Evolutionary conservation across 1,140 invertebrate species (phyloP), one percentile per base, ranked within the genome.

Genomic region (Palaemon carinicauda): DNA sequence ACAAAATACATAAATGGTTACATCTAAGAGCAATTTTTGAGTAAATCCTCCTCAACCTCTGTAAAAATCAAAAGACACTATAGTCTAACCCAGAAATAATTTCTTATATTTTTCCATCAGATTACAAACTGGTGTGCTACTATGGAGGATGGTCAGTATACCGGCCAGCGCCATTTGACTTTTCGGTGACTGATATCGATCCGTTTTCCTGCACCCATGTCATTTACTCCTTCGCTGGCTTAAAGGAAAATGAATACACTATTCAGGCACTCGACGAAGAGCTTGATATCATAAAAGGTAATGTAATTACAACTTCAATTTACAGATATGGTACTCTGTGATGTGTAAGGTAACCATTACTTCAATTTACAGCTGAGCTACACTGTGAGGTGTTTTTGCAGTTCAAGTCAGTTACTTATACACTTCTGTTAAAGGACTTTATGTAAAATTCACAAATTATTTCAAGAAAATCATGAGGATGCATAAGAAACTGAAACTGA

Each of bases 191-290:
- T 2, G 92, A 95, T 80, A 92, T 97, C 9, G 94, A 96, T 54
- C 94, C 94, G 0, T 91, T 92, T 87, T 93, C 94, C 51, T 97
- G 96, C 91, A 96, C 96, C 7, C 96, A 97, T 91, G 91, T 97
- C 12, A 93, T 97, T 80, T 97, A 97, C 90, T 94, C 94, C 12
- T 96, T 95, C 89, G 95, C 96, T 1, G 94, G 94, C 14, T 89
- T 96, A 88, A 94, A 96, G 90, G 93, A 94, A 1, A 92, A 94
- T 79, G 93, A 92, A 0, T 93, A 93, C 80, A 92, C 92, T 15
- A 91, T 96, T 1, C 91, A 93, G 31, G 92, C 94, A 0, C 92
- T 93, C 7, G 93, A 94, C 89, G 90, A 91, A 19, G 92, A 92
- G 50, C 92, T 93, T 84, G 93, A 94, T 84, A 91, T 93, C 82